Evolutionary conservation across 1,140 invertebrate species (phyloP), one percentile per base, ranked within the genome.

Genomic region (Pseudoatta argentina): DNA sequence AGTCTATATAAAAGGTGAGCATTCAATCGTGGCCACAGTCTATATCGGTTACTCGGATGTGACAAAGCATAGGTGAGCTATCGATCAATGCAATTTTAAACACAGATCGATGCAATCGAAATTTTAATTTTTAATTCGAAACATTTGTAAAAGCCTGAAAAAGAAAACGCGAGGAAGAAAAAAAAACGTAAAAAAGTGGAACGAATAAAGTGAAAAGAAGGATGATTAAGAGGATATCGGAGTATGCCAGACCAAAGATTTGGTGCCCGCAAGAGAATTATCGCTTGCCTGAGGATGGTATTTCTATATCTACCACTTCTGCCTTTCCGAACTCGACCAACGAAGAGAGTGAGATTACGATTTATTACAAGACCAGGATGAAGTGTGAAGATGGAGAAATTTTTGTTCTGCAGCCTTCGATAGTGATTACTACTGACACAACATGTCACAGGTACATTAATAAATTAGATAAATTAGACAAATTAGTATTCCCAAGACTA

Each of bases 231-330:
- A 86, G 71, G 16, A 83, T 82, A 14, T 12, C 57, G 39, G 69
- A 59, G 3, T 51, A n/a, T 8, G 30, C 12, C 7, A 85, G 18
- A 27, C 90, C 89, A 75, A 88, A 91, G 71, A 34, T 88, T 55
- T 93, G 92, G 92, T 64, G 85, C 0, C 12, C 77, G 14, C 63
- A 21, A 34, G 89, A 90, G n/a, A 81, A 88, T 72, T 91, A 89
- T 55, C 24, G 81, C n/a, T 76, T 72, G 39, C 12, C 48, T n/a
- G 83, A 77, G 14, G 72, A 87, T 86, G 89, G 91, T 66, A 91
- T 93, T 91, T 92, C 92, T 51, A 85, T 87, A 59, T 93, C 92
- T 3, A 79, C 44, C 12, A 81, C 86, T 76, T 93, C 92, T 53
- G 88, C 79, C 21, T 69, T 63, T 7, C 83, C 90, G 21, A 83